Evolutionary conservation across 2,888 invertebrate species (phyloP).

Genomic region (Tubiluchus corallicola): DNA sequence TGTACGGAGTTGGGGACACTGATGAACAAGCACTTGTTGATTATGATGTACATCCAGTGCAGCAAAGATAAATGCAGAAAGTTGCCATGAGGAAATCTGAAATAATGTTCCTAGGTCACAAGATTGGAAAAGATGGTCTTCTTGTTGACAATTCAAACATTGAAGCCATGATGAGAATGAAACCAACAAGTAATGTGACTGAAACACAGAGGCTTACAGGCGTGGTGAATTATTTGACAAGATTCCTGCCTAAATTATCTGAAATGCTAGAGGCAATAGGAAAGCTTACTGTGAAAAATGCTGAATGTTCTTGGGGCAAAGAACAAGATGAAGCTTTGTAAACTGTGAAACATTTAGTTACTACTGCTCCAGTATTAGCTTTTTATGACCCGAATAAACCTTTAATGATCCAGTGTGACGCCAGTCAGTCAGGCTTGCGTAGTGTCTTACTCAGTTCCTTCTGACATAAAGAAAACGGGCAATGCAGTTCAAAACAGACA

Average conservation of each 20-base stretch:
- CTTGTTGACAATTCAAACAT: slow-evolving; percentile 4
- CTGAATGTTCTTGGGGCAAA: slow-evolving; percentile 10
- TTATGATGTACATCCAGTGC: no score
- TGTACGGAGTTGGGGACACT: slow-evolving; percentile 6
- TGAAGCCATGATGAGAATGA: slow-evolving; percentile 11
- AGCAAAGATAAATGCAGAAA: no score
- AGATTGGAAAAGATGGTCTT: background rate
- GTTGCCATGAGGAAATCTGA: background rate
- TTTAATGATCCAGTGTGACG: slow-evolving; percentile 13
- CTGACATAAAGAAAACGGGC: no score
- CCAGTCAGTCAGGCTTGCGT: background rate
- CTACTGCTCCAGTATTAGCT: slow-evolving; percentile 11
- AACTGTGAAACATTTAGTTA: slow-evolving; percentile 12
- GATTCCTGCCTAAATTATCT: background rate
- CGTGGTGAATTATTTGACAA: background rate
- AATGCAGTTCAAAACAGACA: no score
- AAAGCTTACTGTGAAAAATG: background rate
- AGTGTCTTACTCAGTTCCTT: slow-evolving; percentile 13
- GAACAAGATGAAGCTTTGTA: slow-evolving; percentile 13
- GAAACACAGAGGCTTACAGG: background rate
- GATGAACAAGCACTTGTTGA: slow-evolving; percentile 2
- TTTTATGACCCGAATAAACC: slow-evolving; percentile 14
- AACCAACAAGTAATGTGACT: slow-evolving; percentile 1
- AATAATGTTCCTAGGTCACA: background rate
- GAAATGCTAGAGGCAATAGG: background rate